Evolutionary conservation across 2,113 vertebrate genomes (phyloP).

Genomic region (Eretmochelys imbricata): DNA sequence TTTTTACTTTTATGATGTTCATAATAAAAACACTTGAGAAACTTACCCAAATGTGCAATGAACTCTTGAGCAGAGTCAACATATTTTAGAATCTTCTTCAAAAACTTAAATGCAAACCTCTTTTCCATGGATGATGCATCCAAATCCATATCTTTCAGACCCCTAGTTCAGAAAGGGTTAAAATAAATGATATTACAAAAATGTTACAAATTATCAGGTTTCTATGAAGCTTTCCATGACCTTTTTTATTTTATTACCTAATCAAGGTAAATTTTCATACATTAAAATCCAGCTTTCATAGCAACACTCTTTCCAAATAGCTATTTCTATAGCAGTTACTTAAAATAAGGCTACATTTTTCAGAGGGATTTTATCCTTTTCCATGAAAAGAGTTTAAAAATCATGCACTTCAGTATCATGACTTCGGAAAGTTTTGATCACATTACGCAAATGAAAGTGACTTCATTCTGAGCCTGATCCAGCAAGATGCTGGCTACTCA

Average conservation of each 20-base stretch:
- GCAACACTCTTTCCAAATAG: not conserved
- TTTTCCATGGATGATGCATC: constrained; percentile 98
- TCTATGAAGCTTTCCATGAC: not conserved
- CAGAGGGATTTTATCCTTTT: not conserved
- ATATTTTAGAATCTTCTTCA: constrained; percentile 97
- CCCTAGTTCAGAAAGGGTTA: constrained; percentile 77
- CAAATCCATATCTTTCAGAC: constrained; percentile 90
- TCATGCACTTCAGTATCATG: not conserved
- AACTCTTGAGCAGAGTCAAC: constrained; percentile 98
- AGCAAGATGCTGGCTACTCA: not conserved
- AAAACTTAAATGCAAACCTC: constrained; percentile 96
- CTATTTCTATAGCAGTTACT: not conserved
- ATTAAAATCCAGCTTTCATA: not conserved
- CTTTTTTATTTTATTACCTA: not conserved
- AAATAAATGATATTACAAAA: not conserved
- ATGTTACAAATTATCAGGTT: not conserved
- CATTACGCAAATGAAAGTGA: not conserved
- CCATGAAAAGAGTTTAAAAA: not conserved
- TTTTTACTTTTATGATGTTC: not conserved
- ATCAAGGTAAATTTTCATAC: not conserved
- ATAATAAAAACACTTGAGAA: not conserved
- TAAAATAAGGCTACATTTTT: not conserved
- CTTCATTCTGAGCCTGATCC: not conserved
- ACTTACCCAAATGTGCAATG: constrained; percentile 93
- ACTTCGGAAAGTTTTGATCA: not conserved